These are phyloP conservation scores for Pluvianellus socialis DNA, from an alignment of 2,113 vertebrate genomes.

Conservation along the genomic window DNA sequence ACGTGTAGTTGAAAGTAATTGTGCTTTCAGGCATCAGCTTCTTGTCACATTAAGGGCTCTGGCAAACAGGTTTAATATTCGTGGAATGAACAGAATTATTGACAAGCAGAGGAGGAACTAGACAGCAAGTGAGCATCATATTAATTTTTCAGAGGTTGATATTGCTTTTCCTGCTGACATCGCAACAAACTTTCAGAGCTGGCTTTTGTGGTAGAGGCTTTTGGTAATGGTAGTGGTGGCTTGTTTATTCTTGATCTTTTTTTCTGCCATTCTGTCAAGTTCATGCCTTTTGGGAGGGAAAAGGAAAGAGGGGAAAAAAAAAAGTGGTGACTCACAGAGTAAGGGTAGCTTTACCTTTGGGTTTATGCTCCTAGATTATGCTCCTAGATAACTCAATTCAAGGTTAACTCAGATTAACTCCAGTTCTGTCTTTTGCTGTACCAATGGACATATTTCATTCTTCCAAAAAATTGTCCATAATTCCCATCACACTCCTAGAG, in stretches of 20 bases:
- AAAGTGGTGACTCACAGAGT: neutral
- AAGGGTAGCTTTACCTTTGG: neutral
- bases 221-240: neutral
- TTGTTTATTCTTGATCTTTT: neutral
- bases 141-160: slow-evolving; percentile 62
- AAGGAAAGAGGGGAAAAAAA: neutral
- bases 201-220: neutral
- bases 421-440: neutral
- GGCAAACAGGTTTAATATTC: slow-evolving; percentile 65
- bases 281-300: neutral
- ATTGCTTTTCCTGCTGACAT: slow-evolving; percentile 55
- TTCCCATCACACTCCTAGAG: neutral
- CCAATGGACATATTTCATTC: neutral
- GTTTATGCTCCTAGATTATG: neutral
- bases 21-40: slow-evolving; percentile 54
- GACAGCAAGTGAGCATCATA: slow-evolving; percentile 63
- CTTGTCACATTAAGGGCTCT: slow-evolving; percentile 64
- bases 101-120: slow-evolving; percentile 43
- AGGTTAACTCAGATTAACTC: neutral
- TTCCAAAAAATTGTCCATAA: neutral
- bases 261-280: neutral
- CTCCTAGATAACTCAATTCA: neutral
- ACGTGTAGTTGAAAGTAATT: slow-evolving; percentile 67
- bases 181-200: slow-evolving; percentile 39
- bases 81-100: slow-evolving; percentile 60